Evolutionary conservation across 2,113 vertebrate genomes (phyloP), one percentile per base, ranked within the genome.

Genomic region (Lutjanus erythropterus): DNA sequence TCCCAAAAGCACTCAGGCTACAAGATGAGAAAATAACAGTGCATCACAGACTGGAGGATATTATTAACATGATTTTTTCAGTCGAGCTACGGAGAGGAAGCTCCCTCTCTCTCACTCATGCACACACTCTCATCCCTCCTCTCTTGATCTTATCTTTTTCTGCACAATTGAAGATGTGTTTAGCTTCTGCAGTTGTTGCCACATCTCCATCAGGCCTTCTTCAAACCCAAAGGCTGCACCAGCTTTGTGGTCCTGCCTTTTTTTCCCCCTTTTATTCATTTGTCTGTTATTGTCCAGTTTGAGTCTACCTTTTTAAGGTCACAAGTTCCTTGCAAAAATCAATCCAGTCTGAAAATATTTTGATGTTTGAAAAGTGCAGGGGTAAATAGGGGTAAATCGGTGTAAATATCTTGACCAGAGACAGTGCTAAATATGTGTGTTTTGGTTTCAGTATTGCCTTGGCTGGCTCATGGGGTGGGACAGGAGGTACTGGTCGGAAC

Each of bases 61-160:
- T 59, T 52, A 29, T 72, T 44, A 35, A 66, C 44, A 15, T 33
- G 9, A 23, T 44, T 35, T 78, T 60, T 71, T 27, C 52, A 67
- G 67, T 29, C 37, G 60, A 67, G 47, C 65, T 14, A 7, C 25
- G 21, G 27, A 60, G 44, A 52, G 11, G 49, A 49, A 16, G 55
- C 41, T 50, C 18, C 23, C 9, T 27, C 42, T 35, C 33, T 7
- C 16, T 9, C 16, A 14, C 50, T 23, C 14, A 58, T 46, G 41
- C 25, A 37, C 14, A 10, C 53, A 37, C 23, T 4, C 39, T 37
- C 50, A 29, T 42, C 25, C 15, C 2, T 59, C 15, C 35, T 49
- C 15, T 27, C n/a, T 1, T 8, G 29, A 14, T n/a, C 16, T 55
- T 27, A 19, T 60, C 42, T 25, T 37, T 37, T 70, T 65, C 29